Conservation (phyloP, 2,797 vertebrate genomes). For the Dendrocincla fuliginosa region DNA sequence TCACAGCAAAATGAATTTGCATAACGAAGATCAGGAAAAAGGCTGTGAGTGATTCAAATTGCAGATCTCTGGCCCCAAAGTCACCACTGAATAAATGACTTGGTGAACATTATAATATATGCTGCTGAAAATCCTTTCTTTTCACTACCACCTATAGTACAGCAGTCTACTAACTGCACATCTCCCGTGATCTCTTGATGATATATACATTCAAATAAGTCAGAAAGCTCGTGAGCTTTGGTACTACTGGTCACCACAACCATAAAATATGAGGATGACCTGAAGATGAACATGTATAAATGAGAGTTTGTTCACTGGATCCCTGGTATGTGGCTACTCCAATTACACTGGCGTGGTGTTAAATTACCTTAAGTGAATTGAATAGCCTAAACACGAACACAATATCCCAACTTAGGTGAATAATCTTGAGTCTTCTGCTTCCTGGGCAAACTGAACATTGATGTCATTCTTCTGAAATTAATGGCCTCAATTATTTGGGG, state of each 20-base stretch:
- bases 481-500: neutral
- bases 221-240: neutral
- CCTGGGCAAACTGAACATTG: neutral
- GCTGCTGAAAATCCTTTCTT: neutral
- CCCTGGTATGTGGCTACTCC: neutral
- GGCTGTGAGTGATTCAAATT: neutral
- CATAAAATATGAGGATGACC: neutral
- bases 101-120: neutral
- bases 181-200: neutral
- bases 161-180: neutral
- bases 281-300: neutral
- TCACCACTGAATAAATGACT: neutral
- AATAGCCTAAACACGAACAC: neutral
- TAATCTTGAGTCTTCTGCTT: neutral
- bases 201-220: neutral
- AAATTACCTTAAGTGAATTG: neutral
- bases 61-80: neutral
- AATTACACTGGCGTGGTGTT: neutral
- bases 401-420: neutral
- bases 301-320: neutral
- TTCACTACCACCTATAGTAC: neutral
- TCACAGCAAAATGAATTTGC: neutral
- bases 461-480: slow-evolving; percentile 36
- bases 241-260: neutral
- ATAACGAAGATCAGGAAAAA: neutral